Evolutionary conservation across 2,888 invertebrate species (phyloP).

Genomic region (Cetonia aurata): DNA sequence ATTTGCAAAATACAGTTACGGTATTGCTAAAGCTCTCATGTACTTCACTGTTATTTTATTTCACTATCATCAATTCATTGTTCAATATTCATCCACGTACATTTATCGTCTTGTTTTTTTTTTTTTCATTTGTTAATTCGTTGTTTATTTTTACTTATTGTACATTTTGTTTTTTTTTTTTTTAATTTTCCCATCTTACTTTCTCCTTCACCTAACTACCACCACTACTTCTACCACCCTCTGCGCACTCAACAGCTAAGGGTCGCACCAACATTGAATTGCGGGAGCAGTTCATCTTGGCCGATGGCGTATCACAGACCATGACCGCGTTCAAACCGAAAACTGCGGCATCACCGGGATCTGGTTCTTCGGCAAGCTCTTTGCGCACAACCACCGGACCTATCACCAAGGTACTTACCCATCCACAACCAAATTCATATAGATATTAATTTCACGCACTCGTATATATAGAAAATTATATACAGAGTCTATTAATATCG

Average conservation of each 20-base stretch:
- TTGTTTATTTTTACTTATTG: constrained; percentile 47
- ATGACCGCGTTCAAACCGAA: constrained; percentile 99
- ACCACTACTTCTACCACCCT: constrained; percentile 46
- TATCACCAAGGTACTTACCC: constrained; percentile 89
- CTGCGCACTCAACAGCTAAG: constrained; percentile 80
- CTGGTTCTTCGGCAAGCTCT: constrained; percentile 67
- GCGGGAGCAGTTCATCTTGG: constrained; percentile 98
- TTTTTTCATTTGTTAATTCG: constrained; percentile 32
- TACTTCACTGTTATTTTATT: constrained; percentile 9
- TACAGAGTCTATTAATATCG: constrained; percentile 6
- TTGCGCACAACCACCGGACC: constrained; percentile 84
- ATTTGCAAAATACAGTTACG: constrained; percentile 4
- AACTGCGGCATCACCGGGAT: constrained; percentile 74
- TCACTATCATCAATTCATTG: constrained; percentile 18
- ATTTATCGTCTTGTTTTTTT: constrained; percentile 23
- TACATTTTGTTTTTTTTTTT: constrained; percentile 50
- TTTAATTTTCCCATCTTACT: constrained; percentile 49
- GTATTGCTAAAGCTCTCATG: constrained; percentile 3
- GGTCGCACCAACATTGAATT: constrained; percentile 99
- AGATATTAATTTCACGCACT: too few species aligned
- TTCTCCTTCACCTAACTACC: constrained; percentile 46
- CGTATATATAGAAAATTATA: too few species aligned
- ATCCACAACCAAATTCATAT: constrained; percentile 27
- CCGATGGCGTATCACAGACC: constrained; percentile 98
- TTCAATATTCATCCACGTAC: constrained; percentile 12